These are phyloP conservation scores for Pogonocichla stellata DNA, from an alignment of 2,113 vertebrate species.

Conservation along the genomic window DNA sequence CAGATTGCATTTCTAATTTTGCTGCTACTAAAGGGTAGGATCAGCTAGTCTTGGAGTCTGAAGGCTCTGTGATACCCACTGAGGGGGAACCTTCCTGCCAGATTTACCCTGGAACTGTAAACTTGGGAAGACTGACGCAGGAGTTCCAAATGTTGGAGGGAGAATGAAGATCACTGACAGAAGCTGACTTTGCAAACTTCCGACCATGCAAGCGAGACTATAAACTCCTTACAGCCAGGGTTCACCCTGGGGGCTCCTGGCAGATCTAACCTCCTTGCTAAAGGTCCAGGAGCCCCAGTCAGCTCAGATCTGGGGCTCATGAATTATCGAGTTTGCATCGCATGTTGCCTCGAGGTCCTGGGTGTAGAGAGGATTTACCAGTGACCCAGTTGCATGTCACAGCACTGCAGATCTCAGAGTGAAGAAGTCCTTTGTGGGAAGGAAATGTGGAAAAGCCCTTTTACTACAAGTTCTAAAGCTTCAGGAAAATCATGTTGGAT, in stretches of 20 bases:
- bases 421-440: not conserved
- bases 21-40: not conserved
- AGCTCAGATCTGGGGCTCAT: not conserved
- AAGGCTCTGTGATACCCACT: not conserved
- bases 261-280: not conserved
- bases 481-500: not conserved
- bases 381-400: not conserved
- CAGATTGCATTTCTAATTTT: not conserved
- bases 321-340: not conserved
- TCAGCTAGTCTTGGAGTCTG: not conserved
- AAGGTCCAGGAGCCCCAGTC: not conserved
- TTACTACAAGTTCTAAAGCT: not conserved
- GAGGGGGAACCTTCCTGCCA: not conserved
- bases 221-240: not conserved
- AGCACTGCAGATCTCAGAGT: not conserved
- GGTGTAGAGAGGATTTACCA: not conserved
- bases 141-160: not conserved
- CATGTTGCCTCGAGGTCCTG: not conserved
- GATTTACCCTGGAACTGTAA: not conserved
- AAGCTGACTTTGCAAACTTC: not conserved
- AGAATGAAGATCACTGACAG: not conserved
- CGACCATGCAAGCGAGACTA: not conserved
- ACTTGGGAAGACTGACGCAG: not conserved
- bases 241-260: not conserved
- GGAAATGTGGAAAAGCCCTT: not conserved